Conservation (phyloP, 2,797 vertebrate genomes). For the Pangasius larnaudii region DNA sequence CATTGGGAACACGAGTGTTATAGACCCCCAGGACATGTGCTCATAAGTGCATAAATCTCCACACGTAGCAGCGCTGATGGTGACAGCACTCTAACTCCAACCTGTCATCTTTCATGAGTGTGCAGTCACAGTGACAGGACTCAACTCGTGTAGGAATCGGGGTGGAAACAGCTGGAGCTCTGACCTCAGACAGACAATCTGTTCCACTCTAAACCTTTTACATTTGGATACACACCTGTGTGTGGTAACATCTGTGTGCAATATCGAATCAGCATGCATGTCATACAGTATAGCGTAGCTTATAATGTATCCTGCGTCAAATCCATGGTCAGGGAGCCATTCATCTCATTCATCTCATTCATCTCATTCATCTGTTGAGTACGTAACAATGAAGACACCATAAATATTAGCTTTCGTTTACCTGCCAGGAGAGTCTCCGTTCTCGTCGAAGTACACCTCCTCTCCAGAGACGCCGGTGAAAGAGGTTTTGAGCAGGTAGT, state of each 20-base stretch:
- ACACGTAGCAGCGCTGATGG: slow-evolving; percentile 15
- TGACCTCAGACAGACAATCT: slow-evolving; percentile 67
- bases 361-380: background rate
- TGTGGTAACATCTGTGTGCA: slow-evolving; percentile 52
- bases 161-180: slow-evolving; percentile 66
- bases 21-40: slow-evolving; percentile 14
- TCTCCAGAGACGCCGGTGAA: slow-evolving; percentile 94
- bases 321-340: background rate
- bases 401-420: slow-evolving; percentile 63
- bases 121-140: slow-evolving; percentile 64
- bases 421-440: slow-evolving; percentile 98
- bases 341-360: background rate
- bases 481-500: slow-evolving; percentile 92
- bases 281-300: background rate
- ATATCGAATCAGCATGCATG: slow-evolving; percentile 9
- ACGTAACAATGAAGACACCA: background rate
- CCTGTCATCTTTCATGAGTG: slow-evolving; percentile 55
- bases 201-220: slow-evolving; percentile 77
- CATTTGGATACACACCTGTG: slow-evolving; percentile 55
- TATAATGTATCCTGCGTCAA: background rate
- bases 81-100: slow-evolving; percentile 41
- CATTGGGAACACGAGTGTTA: slow-evolving; percentile 13
- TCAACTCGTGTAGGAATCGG: slow-evolving; percentile 60
- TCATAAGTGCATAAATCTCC: background rate
- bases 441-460: slow-evolving; percentile 96